A percentile compares a stretch with the other conserved stretches of the same genome.
Evolutionary conservation across 2,113 vertebrate species (phyloP).

Genomic region (Mungos mungo): DNA sequence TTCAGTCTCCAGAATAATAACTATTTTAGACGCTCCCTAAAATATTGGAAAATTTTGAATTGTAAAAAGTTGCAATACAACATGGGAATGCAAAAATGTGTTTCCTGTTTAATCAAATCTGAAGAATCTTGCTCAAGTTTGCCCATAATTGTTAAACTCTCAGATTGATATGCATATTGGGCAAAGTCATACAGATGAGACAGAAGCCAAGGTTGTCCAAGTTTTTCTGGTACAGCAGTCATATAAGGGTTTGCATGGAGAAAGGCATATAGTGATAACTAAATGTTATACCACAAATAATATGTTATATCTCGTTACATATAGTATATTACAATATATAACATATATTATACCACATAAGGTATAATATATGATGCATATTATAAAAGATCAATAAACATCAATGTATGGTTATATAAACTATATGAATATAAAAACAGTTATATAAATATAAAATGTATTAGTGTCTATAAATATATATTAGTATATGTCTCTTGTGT

Average conservation of each 20-base stretch:
- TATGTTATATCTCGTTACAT: background rate
- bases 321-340: background rate
- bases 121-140: background rate
- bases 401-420: background rate
- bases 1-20: constrained; percentile 37
- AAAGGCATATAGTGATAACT: background rate
- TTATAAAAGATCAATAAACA: background rate
- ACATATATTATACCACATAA: background rate
- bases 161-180: rapidly evolving
- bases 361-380: background rate
- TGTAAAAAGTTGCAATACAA: background rate
- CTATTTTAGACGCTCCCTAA: background rate
- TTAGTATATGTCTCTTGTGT: background rate
- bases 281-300: background rate
- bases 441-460: background rate
- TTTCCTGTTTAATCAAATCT: background rate
- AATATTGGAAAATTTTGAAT: background rate
- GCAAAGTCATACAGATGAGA: no score
- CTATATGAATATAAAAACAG: background rate
- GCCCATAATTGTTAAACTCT: background rate
- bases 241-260: background rate
- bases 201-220: background rate
- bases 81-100: background rate
- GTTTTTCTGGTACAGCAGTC: background rate
- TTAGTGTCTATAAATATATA: background rate